phyloP scores from a whole-genome alignment of 2,797 vertebrate species.

The Malacoctenus gilli region DNA sequence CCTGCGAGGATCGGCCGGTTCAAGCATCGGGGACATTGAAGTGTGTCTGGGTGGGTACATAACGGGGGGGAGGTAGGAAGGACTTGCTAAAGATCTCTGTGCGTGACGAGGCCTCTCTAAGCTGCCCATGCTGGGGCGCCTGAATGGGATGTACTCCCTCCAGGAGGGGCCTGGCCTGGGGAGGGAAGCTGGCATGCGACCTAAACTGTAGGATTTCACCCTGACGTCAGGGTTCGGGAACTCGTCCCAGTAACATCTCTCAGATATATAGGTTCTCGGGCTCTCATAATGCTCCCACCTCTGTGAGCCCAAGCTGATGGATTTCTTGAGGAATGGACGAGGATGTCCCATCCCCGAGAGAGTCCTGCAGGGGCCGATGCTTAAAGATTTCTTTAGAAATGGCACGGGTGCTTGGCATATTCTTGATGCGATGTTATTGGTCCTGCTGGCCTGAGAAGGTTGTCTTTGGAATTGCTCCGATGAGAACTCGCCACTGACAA shows the following conservation, averaged over 20 bases:
- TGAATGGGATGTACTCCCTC: conserved; percentile 72
- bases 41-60: conserved; percentile 69
- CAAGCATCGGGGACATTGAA: conserved; percentile 61
- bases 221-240: conserved; percentile 73
- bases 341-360: conserved; percentile 72
- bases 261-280: conserved; percentile 75
- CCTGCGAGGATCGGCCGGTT: conserved; percentile 73
- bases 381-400: conserved; percentile 82
- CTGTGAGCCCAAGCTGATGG: conserved; percentile 81
- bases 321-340: conserved; percentile 80
- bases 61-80: conserved; percentile 70
- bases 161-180: conserved; percentile 74
- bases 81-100: conserved; percentile 67
- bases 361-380: conserved; percentile 76
- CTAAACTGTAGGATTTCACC: conserved; percentile 79
- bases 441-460: conserved; percentile 70
- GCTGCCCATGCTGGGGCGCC: conserved; percentile 69
- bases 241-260: conserved; percentile 80
- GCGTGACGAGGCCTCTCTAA: conserved; percentile 68
- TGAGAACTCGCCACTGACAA: conserved; percentile 54
- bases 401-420: conserved; percentile 80
- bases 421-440: conserved; percentile 77
- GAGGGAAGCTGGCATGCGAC: conserved; percentile 62
- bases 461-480: conserved; percentile 72
- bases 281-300: conserved; percentile 82